phyloP scores from a whole-genome alignment of 1,140 invertebrate genomes.

The Anthonomus grandis region DNA sequence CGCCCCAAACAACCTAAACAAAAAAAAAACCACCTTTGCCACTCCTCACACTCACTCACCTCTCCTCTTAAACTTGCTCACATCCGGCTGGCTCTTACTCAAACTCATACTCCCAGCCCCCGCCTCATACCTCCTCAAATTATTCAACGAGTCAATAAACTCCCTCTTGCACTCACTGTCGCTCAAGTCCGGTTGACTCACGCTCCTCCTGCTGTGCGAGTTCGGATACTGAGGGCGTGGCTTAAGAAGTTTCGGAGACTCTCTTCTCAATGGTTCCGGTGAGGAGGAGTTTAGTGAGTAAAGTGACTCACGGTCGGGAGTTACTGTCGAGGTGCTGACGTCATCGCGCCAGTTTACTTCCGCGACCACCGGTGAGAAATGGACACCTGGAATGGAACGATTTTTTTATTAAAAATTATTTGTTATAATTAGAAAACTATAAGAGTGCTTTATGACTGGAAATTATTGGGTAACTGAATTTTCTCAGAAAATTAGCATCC shows the following conservation, averaged over 20 bases:
- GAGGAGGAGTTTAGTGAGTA: conserved; percentile 30
- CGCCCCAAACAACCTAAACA: too few species aligned
- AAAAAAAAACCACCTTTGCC: too few species aligned
- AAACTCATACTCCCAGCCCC: too few species aligned
- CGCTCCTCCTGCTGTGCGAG: conserved; percentile 16
- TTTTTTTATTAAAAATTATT: background rate
- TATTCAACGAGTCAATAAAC: conserved; percentile 29
- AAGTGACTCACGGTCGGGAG: conserved; percentile 37
- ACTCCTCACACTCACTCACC: too few species aligned
- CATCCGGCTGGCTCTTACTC: conserved; percentile 36
- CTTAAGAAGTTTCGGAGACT: conserved; percentile 19
- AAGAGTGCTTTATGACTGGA: too few species aligned
- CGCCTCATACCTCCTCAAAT: conserved; percentile 22
- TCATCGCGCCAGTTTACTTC: conserved; percentile 68
- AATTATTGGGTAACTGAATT: too few species aligned
- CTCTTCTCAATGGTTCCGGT: conserved; percentile 20
- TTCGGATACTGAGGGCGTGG: conserved; percentile 17
- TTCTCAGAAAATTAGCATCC: too few species aligned
- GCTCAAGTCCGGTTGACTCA: conserved; percentile 32
- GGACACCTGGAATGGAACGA: conserved; percentile 45
- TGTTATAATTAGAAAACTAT: background rate
- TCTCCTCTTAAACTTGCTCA: conserved; percentile 30
- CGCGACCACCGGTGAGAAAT: conserved; percentile 68
- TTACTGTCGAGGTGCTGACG: conserved; percentile 42
- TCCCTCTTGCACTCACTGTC: conserved; percentile 30